Evolutionary conservation across 2,113 vertebrate genomes (phyloP), one percentile per base, ranked within the genome.

Genomic region (Ptychochromis oligacanthus): DNA sequence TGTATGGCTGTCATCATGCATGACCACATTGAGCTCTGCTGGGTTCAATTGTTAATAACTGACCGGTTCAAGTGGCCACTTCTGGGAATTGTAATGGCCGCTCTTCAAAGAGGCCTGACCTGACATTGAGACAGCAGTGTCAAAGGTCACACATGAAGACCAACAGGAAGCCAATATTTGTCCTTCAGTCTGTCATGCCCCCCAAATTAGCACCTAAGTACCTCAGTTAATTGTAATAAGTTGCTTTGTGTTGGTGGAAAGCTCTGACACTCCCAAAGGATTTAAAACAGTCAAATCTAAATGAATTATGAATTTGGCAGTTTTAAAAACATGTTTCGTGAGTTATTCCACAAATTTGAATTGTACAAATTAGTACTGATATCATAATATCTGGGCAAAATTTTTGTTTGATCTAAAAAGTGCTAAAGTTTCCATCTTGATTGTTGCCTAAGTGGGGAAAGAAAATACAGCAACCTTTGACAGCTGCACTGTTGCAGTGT

Each of bases 41-140:
- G 52, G 70, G 52, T 87, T 87, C 86, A 79, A 18, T 84, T 75
- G 90, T 58, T 85, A 87, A 90, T 91, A 92, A 90, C 84, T 88
- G 93, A 91, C 89, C 93, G 54, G 92, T 88, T 93, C 84, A 94
- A 95, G 91, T 86, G 88, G 89, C 65, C 90, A 94, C 94, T 91
- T 92, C 36, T 87, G 94, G 91, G 93, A 94, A 92, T 93, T 94
- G 91, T 91, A 90, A 91, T 88, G 88, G 75, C 61, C 3, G 36
- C 79, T 82, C 88, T 88, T 94, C 90, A 93, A 93, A 94, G 89
- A 75, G 72, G 56, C 40, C 77, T 85, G 93, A 91, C 86, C 92
- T 87, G 86, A 91, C 85, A 91, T 55, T 1, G 65, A 80, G 79
- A 83, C 83, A 83, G 74, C 52, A 52, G 77, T 64, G 88, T 91